Percentiles rank a stretch among this genome's conserved stretches.
Evolutionary conservation across 2,113 vertebrate species (phyloP).

Genomic region (Percina caprodes): DNA sequence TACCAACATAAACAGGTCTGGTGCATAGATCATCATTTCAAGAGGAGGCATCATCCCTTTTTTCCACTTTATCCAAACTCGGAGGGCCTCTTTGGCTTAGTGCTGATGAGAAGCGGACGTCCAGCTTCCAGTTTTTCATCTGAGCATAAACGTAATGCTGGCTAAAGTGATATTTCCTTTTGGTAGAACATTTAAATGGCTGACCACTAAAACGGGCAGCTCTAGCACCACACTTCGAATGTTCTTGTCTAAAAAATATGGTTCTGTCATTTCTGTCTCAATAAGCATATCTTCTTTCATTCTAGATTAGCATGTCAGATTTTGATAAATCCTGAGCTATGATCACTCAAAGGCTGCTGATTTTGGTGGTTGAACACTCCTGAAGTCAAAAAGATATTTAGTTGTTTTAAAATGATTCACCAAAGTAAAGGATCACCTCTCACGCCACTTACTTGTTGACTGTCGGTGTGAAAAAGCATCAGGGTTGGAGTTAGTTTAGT

Average conservation of each 20-base stretch:
- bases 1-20: conserved; percentile 76
- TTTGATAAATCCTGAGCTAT: background rate
- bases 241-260: background rate
- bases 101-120: conserved; percentile 77
- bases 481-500: background rate
- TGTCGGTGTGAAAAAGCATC: background rate
- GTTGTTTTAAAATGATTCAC: background rate
- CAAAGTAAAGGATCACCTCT: background rate
- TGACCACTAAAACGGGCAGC: conserved; percentile 27
- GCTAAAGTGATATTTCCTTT: conserved; percentile 58
- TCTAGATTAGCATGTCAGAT: background rate
- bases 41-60: conserved; percentile 62
- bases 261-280: background rate
- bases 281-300: background rate
- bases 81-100: conserved; percentile 67
- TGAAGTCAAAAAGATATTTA: background rate
- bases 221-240: background rate
- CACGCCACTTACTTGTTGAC: background rate
- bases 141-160: conserved; percentile 51
- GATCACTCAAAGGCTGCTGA: background rate
- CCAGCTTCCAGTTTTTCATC: conserved; percentile 72
- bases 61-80: conserved; percentile 73
- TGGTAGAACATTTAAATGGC: conserved; percentile 18
- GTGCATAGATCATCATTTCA: conserved; percentile 71
- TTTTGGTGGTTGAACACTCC: background rate